A percentile compares a stretch with the other conserved stretches of the same genome.
Conservation (phyloP, 2,888 invertebrate species). For the Drosophila affinis region DNA sequence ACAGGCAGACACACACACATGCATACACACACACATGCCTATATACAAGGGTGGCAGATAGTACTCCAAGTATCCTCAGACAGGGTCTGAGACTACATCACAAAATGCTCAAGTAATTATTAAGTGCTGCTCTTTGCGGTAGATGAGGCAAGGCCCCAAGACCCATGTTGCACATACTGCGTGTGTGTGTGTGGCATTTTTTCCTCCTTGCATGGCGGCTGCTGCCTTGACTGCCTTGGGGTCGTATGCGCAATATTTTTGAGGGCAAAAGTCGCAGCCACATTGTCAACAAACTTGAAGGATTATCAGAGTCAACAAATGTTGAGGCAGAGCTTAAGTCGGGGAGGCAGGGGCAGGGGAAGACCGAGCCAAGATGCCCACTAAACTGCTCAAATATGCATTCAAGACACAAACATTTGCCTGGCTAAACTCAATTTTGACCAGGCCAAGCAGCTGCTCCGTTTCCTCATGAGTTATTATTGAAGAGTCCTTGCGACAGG, state of each 20-base stretch:
- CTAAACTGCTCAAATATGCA: slow-evolving; percentile 67
- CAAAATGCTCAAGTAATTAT: slow-evolving; percentile 78
- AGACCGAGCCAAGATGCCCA: slow-evolving; percentile 28
- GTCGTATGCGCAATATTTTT: slow-evolving; percentile 66
- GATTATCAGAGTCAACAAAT: slow-evolving; percentile 80
- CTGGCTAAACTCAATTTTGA: slow-evolving; percentile 62
- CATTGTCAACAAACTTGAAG: slow-evolving; percentile 80
- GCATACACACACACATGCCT: slow-evolving; percentile 24
- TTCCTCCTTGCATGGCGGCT: background rate
- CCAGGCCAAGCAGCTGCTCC: slow-evolving; percentile 7
- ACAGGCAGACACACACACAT: slow-evolving; percentile 35
- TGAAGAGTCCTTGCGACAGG: slow-evolving; percentile 29
- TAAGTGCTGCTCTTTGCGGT: slow-evolving; percentile 75
- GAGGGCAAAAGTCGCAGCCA: slow-evolving; percentile 54
- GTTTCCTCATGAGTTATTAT: slow-evolving; percentile 30
- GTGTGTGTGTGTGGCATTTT: slow-evolving; percentile 28
- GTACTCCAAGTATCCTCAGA: slow-evolving; percentile 15
- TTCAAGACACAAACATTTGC: slow-evolving; percentile 61
- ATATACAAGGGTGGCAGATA: slow-evolving; percentile 27
- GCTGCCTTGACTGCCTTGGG: slow-evolving; percentile 34
- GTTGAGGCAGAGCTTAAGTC: slow-evolving; percentile 55
- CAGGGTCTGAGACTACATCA: slow-evolving; percentile 42
- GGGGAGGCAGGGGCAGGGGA: background rate
- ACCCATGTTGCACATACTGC: slow-evolving; percentile 45
- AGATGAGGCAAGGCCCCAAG: slow-evolving; percentile 14